A percentile compares a stretch with the other conserved stretches of the same genome.
Evolutionary conservation across 2,888 invertebrate species (phyloP).

Genomic region (Patella depressa): DNA sequence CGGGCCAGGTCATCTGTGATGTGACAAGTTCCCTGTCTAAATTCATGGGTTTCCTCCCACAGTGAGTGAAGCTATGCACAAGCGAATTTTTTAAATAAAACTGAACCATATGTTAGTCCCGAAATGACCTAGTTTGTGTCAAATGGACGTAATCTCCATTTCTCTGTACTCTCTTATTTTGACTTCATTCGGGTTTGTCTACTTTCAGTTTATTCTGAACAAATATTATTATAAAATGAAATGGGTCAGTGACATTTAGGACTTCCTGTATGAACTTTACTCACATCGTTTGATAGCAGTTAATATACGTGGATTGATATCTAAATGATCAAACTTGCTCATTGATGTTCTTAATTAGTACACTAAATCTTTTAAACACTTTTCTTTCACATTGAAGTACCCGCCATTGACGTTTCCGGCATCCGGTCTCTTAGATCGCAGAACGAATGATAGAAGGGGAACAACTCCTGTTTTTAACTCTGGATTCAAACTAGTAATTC

Average conservation of each 20-base stretch:
- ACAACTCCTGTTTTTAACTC: no score
- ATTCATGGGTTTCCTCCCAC: no score
- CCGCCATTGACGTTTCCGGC: neutral
- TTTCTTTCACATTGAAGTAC: neutral
- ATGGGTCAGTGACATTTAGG: neutral
- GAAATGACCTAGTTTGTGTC: no score
- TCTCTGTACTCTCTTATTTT: neutral
- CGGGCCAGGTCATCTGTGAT: no score
- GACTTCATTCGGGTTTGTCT: no score
- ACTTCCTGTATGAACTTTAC: neutral
- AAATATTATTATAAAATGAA: no score
- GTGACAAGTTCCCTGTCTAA: no score
- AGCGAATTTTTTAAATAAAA: no score
- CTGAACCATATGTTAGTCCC: no score
- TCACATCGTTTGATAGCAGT: slow-evolving; percentile 45
- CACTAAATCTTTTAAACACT: neutral
- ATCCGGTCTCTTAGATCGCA: neutral
- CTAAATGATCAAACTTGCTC: slow-evolving; percentile 40
- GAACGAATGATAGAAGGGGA: no score
- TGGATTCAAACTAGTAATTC: no score
- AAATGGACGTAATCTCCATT: neutral
- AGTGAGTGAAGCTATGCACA: neutral
- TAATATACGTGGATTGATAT: slow-evolving; percentile 49
- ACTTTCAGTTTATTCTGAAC: no score
- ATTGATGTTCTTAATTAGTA: neutral